These are phyloP conservation scores for Albula glossodonta DNA, from an alignment of 2,113 vertebrate species.

Conservation along the genomic window DNA sequence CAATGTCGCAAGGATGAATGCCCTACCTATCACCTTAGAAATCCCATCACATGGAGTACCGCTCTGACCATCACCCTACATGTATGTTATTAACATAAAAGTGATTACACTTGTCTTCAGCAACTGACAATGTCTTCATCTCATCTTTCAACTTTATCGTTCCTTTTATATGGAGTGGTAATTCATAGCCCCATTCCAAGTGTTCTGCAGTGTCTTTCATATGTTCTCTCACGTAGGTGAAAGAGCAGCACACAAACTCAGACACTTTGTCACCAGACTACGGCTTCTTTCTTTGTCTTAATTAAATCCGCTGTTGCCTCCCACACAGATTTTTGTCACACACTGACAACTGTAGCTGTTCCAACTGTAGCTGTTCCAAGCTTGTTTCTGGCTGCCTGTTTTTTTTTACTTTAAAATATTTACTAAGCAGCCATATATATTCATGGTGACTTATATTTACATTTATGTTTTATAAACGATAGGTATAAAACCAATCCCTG, in stretches of 20 bases:
- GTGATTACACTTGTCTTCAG: neutral
- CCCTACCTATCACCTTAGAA: neutral
- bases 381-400: neutral
- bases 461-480: neutral
- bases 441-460: neutral
- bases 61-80: neutral
- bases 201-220: neutral
- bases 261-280: neutral
- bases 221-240: neutral
- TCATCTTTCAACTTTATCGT: neutral
- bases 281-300: neutral
- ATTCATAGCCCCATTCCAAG: neutral
- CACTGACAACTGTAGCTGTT: neutral
- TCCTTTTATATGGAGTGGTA: neutral
- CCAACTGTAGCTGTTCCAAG: neutral
- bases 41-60: neutral
- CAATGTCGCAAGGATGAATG: neutral
- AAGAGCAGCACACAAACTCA: neutral
- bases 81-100: neutral
- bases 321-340: neutral
- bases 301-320: neutral
- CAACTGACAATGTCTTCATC: neutral
- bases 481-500: neutral
- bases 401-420: neutral
- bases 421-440: neutral